These are phyloP conservation scores for Cheiracanthium punctorium DNA, from an alignment of 2,888 invertebrate species.

Conservation along the genomic window DNA sequence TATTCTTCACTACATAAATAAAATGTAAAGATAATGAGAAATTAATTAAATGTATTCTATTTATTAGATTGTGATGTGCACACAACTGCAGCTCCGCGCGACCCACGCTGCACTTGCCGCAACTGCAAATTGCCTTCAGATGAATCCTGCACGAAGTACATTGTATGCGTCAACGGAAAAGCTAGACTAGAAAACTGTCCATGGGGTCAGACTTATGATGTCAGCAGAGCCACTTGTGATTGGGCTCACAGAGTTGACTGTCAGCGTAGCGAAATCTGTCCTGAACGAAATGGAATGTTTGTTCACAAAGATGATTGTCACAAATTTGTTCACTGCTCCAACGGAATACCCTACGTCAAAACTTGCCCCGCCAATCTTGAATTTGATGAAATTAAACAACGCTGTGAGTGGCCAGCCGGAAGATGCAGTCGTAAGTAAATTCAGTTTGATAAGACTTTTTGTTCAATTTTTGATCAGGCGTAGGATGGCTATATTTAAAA, in stretches of 20 bases:
- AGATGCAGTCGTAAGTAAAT: conserved; percentile 45
- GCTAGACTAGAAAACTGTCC: conserved; percentile 41
- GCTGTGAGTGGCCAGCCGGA: conserved; percentile 30
- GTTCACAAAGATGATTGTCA: conserved; percentile 47
- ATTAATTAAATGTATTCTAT: not conserved
- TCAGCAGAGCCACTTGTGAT: conserved; percentile 34
- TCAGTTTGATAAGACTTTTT: too few species aligned
- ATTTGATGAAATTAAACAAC: conserved; percentile 33
- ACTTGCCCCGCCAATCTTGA: conserved; percentile 29
- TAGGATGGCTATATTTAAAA: too few species aligned
- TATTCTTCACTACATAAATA: too few species aligned
- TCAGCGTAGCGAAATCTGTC: conserved; percentile 32
- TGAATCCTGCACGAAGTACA: conserved; percentile 63
- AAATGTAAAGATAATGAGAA: too few species aligned
- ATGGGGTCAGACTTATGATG: conserved; percentile 63
- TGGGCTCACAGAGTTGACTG: conserved; percentile 56
- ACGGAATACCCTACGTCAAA: conserved; percentile 52
- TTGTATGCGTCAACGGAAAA: conserved; percentile 54
- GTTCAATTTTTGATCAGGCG: too few species aligned
- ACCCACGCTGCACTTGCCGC: conserved; percentile 50
- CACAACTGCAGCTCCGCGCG: not conserved
- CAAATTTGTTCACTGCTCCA: conserved; percentile 53
- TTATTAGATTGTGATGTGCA: not conserved
- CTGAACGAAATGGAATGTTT: conserved; percentile 43
- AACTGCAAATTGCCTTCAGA: conserved; percentile 51